Percentiles rank a stretch among this genome's conserved stretches.
These are phyloP conservation scores for Nibea albiflora DNA, from an alignment of 2,113 vertebrate species.

Conservation along the genomic window DNA sequence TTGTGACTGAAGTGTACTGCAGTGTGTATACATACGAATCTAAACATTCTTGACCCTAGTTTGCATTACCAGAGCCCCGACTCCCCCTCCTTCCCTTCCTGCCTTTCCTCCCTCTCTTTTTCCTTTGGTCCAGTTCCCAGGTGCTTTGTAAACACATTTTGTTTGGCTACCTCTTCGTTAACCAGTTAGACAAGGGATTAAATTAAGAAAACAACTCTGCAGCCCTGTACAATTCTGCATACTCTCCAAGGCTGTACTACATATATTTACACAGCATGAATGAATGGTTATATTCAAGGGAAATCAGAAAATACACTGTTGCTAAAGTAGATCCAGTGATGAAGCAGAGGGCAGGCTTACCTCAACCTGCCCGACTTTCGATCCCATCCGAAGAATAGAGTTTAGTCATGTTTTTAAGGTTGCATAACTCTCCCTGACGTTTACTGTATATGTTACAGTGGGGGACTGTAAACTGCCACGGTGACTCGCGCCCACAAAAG, in stretches of 20 bases:
- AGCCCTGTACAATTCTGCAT: neutral
- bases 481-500: neutral
- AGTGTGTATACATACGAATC: neutral
- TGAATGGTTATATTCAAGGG: neutral
- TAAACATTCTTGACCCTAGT: neutral
- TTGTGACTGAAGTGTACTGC: neutral
- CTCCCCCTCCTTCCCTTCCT: neutral
- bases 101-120: neutral
- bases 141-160: constrained; percentile 24
- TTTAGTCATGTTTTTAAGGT: neutral
- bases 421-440: constrained; percentile 8
- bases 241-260: neutral
- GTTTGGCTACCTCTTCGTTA: neutral
- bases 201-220: neutral
- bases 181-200: neutral
- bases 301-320: neutral
- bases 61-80: neutral
- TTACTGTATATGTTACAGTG: neutral
- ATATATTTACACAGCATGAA: neutral
- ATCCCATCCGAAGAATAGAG: neutral
- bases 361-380: neutral
- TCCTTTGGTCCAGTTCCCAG: neutral
- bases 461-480: constrained; percentile 7
- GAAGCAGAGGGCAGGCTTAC: no score
- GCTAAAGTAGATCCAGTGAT: neutral